Evolutionary conservation across 2,113 vertebrate genomes (phyloP), one percentile per base, ranked within the genome.

Genomic region (Thunnus maccoyii): DNA sequence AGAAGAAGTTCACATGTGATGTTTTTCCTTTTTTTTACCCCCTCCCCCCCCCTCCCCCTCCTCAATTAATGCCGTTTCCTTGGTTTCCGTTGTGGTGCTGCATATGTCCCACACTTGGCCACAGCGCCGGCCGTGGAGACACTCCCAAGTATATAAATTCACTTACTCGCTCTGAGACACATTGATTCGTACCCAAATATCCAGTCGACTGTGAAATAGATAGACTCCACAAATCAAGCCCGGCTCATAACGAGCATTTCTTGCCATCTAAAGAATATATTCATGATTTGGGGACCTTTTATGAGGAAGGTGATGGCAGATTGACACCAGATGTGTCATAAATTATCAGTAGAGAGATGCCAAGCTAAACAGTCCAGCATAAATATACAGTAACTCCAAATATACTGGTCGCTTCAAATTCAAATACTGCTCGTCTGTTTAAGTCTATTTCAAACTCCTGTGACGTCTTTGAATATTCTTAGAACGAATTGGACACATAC

Each of bases 291-390:
- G 83, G 83, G 83, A 89, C 94, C 96, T 96, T 97, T 96, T 96
- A 94, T 96, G 96, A 97, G 96, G 95, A 94, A 91, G 90, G 95
- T 95, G 94, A 96, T 96, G 96, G 96, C 95, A 96, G 95, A 97
- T 97, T 97, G 97, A 98, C 96, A 97, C 96, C 96, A 95, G 96
- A 96, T 96, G 96, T 96, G 96, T 97, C 96, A 96, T 97, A 97
- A 98, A 98, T 99, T 97, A 97, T 97, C 96, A 95, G 94, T 95
- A 93, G 94, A 92, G 94, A 94, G 95, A 96, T 95, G 96, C 96
- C 97, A 98, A 98, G 94, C 95, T 94, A 97, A 98, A 97, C 96
- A 98, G 94, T 93, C 94, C 95, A 96, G 96, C 94, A 96, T 96
- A 98, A 98, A 97, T 96, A 97, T 94, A 96, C 96, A 84, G 78